Percentiles rank a stretch among this genome's conserved stretches.
phyloP scores from a whole-genome alignment of 2,113 vertebrate genomes.

The Columba livia region DNA sequence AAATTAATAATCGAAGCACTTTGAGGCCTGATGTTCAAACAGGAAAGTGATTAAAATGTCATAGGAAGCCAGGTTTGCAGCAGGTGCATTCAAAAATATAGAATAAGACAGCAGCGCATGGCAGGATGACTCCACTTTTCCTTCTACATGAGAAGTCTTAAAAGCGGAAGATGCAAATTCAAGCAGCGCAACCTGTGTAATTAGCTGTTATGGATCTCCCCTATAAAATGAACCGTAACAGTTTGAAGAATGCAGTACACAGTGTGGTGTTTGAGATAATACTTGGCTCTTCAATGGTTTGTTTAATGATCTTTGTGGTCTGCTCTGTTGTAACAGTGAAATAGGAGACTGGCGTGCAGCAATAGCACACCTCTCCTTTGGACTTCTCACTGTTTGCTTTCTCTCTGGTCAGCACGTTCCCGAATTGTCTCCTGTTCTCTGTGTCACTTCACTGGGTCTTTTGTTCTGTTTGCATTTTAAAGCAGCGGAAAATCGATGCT shows the following conservation, averaged over 20 bases:
- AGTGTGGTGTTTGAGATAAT: background rate
- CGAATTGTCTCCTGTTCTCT: background rate
- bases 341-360: background rate
- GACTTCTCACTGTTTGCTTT: background rate
- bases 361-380: background rate
- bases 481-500: background rate
- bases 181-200: background rate
- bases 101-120: background rate
- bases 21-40: background rate
- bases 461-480: background rate
- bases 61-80: background rate
- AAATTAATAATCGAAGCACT: background rate
- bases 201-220: background rate
- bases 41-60: background rate
- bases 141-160: background rate
- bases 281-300: background rate
- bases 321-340: background rate
- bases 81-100: background rate
- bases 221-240: background rate
- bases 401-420: background rate
- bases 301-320: background rate
- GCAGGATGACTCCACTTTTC: background rate
- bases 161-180: background rate
- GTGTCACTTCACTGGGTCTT: background rate
- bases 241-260: background rate